Conservation (phyloP, 2,888 invertebrate species). For the Parnassius glacialis region DNA sequence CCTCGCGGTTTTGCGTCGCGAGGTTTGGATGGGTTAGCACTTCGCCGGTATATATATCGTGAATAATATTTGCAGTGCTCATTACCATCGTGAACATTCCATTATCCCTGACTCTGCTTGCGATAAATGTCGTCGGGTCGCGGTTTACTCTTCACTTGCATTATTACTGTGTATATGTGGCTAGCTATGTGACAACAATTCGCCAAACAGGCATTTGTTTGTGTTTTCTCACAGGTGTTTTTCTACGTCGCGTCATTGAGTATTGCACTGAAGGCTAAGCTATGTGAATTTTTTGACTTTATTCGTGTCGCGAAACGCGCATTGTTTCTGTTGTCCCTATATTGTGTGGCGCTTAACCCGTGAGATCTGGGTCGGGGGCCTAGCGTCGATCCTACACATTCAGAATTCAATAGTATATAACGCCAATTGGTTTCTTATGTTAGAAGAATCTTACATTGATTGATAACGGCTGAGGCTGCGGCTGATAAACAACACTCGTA, state of each 20-base stretch:
- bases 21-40: constrained; percentile 31
- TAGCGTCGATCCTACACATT: constrained; percentile 28
- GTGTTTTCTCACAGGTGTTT: constrained; percentile 76
- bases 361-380: constrained; percentile 77
- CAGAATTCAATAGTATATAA: constrained; percentile 8
- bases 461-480: constrained; percentile 76
- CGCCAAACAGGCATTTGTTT: constrained; percentile 53
- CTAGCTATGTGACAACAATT: constrained; percentile 32
- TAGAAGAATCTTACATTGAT: constrained; percentile 66
- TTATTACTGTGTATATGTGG: constrained; percentile 19
- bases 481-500: constrained; percentile 55
- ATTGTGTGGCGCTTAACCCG: constrained; percentile 58
- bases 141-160: constrained; percentile 22
- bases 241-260: constrained; percentile 65
- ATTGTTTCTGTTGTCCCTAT: constrained; percentile 66
- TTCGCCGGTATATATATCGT: constrained; percentile 37
- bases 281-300: constrained; percentile 69
- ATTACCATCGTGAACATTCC: constrained; percentile 26
- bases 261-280: constrained; percentile 71
- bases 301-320: constrained; percentile 68
- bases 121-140: constrained; percentile 26
- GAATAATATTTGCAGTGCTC: constrained; percentile 30
- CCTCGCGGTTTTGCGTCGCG: constrained; percentile 26
- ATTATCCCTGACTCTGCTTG: constrained; percentile 20
- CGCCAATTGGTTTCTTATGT: constrained; percentile 37